Conservation (phyloP, 2,113 vertebrate species). For the Mugil cephalus region DNA sequence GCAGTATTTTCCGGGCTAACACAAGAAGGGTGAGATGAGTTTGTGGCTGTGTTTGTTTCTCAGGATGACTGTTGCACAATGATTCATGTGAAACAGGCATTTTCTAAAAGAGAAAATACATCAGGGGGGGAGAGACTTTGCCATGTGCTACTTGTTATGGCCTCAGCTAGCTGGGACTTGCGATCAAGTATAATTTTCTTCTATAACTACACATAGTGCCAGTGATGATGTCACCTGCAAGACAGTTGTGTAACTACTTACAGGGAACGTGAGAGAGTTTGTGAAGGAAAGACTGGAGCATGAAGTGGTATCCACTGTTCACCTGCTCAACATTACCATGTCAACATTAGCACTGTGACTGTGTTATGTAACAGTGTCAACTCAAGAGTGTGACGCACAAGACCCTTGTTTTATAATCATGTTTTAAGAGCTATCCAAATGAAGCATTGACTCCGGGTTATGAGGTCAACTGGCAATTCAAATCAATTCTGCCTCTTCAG, state of each 20-base stretch:
- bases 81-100: constrained; percentile 60
- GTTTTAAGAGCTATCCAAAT: neutral
- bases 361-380: neutral
- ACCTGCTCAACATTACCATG: neutral
- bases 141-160: constrained; percentile 56
- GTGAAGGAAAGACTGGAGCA: neutral
- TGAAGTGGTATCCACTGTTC: neutral
- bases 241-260: constrained; percentile 40
- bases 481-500: too few relatives aligned
- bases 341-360: neutral
- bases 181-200: constrained; percentile 53
- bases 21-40: neutral
- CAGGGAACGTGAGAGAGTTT: neutral
- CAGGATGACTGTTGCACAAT: constrained; percentile 47
- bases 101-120: constrained; percentile 35
- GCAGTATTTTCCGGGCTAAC: constrained; percentile 26
- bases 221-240: constrained; percentile 53
- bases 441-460: too few relatives aligned
- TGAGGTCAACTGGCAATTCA: too few relatives aligned
- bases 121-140: constrained; percentile 25
- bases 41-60: constrained; percentile 31
- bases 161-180: constrained; percentile 42
- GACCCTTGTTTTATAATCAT: neutral
- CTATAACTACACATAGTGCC: constrained; percentile 31
- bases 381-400: too few relatives aligned